A percentile compares a stretch with the other conserved stretches of the same genome.
Evolutionary conservation across 2,797 vertebrate genomes (phyloP).

Genomic region (Channallabes apus): DNA sequence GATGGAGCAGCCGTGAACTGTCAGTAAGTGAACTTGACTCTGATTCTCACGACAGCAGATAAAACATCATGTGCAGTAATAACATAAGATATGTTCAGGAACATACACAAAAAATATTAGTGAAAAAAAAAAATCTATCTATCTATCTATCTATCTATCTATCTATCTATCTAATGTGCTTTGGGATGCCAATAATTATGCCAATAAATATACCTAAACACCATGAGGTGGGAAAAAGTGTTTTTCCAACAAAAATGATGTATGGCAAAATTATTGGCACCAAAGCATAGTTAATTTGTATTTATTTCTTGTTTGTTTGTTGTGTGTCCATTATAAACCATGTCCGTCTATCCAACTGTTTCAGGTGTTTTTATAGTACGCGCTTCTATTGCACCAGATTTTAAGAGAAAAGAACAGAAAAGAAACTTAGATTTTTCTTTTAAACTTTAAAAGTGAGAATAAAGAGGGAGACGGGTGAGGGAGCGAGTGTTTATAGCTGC

Average conservation of each 20-base stretch:
- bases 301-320: not conserved
- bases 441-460: not conserved
- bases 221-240: not conserved
- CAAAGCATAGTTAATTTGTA: no score
- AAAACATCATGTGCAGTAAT: no score
- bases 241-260: not conserved
- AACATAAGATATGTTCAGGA: not conserved
- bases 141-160: no score
- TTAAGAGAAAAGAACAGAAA: not conserved
- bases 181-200: no score
- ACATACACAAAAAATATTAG: no score
- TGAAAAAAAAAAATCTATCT: no score
- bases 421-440: not conserved
- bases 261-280: not conserved
- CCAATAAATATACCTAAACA: no score
- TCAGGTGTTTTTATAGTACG: not conserved
- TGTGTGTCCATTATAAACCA: not conserved
- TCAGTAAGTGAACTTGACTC: not conserved
- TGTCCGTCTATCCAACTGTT: not conserved
- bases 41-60: conserved; percentile 3
- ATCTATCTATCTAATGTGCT: no score
- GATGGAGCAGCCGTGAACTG: not conserved
- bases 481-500: not conserved
- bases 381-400: not conserved
- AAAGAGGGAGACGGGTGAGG: not conserved